A percentile compares a stretch with the other conserved stretches of the same genome.
phyloP scores from a whole-genome alignment of 2,888 invertebrate genomes.

The Dascillus cervinus region DNA sequence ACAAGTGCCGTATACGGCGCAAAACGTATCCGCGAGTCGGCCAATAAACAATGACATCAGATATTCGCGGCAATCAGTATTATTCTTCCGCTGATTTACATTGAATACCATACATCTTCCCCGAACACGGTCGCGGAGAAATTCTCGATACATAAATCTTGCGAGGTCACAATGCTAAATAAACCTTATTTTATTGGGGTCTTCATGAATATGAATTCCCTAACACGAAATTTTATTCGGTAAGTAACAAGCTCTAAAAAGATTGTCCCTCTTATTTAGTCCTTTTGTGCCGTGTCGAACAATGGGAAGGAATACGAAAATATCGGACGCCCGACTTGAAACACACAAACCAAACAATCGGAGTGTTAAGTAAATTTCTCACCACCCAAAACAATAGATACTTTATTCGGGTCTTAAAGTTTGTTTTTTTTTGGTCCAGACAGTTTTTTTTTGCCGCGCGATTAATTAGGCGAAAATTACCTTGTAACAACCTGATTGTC shows the following conservation, averaged over 20 bases:
- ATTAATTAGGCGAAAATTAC: too few relatives aligned
- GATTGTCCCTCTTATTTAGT: conserved; percentile 17
- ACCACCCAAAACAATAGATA: conserved; percentile 10
- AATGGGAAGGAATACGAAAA: conserved; percentile 18
- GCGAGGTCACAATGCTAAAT: conserved; percentile 30
- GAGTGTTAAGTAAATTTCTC: conserved; percentile 15
- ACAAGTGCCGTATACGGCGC: too few relatives aligned
- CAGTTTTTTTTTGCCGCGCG: too few relatives aligned
- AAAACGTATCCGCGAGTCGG: too few relatives aligned
- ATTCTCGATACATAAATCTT: conserved; percentile 37
- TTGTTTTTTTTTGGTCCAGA: too few relatives aligned
- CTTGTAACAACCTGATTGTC: too few relatives aligned
- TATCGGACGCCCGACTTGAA: conserved; percentile 7
- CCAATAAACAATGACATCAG: conserved; percentile 32
- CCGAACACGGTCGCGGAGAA: conserved; percentile 33
- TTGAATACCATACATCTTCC: conserved; percentile 40
- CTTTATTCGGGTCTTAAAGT: too few relatives aligned
- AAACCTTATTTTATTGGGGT: conserved; percentile 34
- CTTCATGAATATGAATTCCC: conserved; percentile 36
- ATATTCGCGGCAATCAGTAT: conserved; percentile 33
- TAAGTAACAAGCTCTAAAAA: conserved; percentile 22
- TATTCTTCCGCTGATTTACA: conserved; percentile 38
- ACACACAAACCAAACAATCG: conserved; percentile 14
- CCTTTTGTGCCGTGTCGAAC: conserved; percentile 21
- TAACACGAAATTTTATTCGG: conserved; percentile 25